phyloP scores from a whole-genome alignment of 2,888 invertebrate species.

The Diarsia mendica region DNA sequence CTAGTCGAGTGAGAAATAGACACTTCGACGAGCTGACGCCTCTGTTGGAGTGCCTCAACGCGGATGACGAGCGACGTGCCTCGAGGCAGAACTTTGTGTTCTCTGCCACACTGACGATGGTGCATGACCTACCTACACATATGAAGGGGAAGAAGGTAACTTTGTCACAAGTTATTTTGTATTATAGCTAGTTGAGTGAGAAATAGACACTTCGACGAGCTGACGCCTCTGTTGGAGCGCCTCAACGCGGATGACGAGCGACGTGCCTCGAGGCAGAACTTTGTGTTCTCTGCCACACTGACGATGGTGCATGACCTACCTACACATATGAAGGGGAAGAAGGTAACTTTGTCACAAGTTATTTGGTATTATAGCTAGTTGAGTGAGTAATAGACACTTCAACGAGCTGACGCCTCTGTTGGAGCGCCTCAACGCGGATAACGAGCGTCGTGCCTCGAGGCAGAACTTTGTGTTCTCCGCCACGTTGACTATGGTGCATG shows the following conservation, averaged over 20 bases:
- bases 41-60: slow-evolving; percentile 95
- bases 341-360: slow-evolving; percentile 64
- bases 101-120: slow-evolving; percentile 98
- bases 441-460: slow-evolving; percentile 89
- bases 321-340: slow-evolving; percentile 92
- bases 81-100: slow-evolving; percentile 98
- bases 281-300: slow-evolving; percentile 99
- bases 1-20: no score
- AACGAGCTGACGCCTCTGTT: slow-evolving; percentile 96
- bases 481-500: slow-evolving; percentile 97
- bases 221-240: slow-evolving; percentile 94
- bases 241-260: slow-evolving; percentile 93
- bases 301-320: slow-evolving; percentile 97
- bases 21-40: slow-evolving; percentile 98
- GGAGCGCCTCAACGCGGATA: slow-evolving; percentile 94
- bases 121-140: slow-evolving; percentile 95
- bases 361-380: no score
- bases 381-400: slow-evolving; percentile 90
- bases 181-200: no score
- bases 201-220: slow-evolving; percentile 95
- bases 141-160: slow-evolving; percentile 90
- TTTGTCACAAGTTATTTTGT: no score
- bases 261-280: slow-evolving; percentile 94
- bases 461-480: slow-evolving; percentile 99
- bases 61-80: slow-evolving; percentile 90